These are phyloP conservation scores for Prinia subflava DNA, from an alignment of 2,113 vertebrate species.

Conservation along the genomic window DNA sequence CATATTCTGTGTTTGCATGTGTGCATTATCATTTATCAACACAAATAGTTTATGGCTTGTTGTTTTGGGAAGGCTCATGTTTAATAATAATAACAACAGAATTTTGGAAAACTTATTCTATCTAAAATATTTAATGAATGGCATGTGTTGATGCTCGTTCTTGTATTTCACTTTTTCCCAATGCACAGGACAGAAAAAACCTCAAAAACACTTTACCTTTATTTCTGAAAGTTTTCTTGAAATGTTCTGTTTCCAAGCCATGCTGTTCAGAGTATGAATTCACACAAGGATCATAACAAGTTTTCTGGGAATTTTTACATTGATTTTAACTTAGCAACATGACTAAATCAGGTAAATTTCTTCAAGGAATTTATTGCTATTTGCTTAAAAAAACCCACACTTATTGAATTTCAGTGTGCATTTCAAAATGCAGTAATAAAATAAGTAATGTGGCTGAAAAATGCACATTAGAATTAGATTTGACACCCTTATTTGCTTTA, in stretches of 20 bases:
- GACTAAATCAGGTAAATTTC: constrained; percentile 31
- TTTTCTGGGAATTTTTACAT: not conserved
- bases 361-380: constrained; percentile 31
- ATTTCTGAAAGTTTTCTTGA: not conserved
- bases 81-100: not conserved
- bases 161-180: not conserved
- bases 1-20: not conserved
- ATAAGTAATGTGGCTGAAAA: constrained; percentile 83
- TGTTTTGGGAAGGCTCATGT: not conserved
- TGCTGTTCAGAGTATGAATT: not conserved
- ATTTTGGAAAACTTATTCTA: not conserved
- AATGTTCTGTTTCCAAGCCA: not conserved
- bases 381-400: constrained; percentile 12
- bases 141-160: rapidly evolving
- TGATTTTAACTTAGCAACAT: not conserved
- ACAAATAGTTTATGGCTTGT: not conserved
- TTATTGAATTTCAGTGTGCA: constrained; percentile 52
- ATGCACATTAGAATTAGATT: constrained; percentile 86
- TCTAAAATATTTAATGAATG: not conserved
- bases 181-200: not conserved
- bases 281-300: not conserved
- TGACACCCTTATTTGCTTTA: constrained; percentile 92
- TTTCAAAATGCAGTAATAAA: constrained; percentile 82
- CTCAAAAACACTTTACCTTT: not conserved
- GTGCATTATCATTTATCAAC: not conserved